Evolutionary conservation across 2,797 vertebrate species (phyloP), one percentile per base, ranked within the genome.

Genomic region (Ammospiza maritima): DNA sequence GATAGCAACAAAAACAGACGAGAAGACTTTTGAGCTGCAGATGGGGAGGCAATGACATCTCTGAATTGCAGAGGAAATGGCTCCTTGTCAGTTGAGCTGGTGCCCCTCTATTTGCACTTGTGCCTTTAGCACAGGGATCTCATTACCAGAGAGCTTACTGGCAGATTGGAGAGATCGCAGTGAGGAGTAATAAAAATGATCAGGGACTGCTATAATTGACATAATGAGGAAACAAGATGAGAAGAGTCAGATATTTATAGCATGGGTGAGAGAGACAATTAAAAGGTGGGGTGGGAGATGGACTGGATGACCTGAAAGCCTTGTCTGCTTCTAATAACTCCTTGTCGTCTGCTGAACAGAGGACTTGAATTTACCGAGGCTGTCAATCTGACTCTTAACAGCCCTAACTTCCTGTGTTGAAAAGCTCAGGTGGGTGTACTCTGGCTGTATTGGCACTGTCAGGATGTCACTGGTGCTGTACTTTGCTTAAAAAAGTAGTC

Each of bases 201-300:
- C 96, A 97, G 94, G 92, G 93, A 88, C 96, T 93, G 86, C 75
- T 83, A 50, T 91, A 97, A 97, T 97, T 97, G 96, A 96, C 78
- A 96, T 96, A 96, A 96, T 94, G 94, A 95, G 95, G 94, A 96
- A 95, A 90, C 94, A 93, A 90, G 89, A 95, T 93, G 94, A 90
- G 94, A 93, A 83, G 42, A 92, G 92, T 85, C 86, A 90, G 90
- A 40, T 97, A 96, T 96, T 96, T 95, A 96, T 96, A 96, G 92
- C 92, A 89, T 50, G 81, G 88, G 93, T 85, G 89, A 96, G 88
- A 80, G 75, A 94, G 88, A 94, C 93, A 96, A 96, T 97, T 97
- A 97, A 96, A 97, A 96, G 94, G 78, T 95, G 87, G 74, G 72
- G 23, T 89, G 65, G 75, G 90, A 93, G 92, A 82, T 90, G 92